A percentile compares a stretch with the other conserved stretches of the same genome.
Evolutionary conservation across 2,113 vertebrate genomes (phyloP).

Genomic region (Proteles cristata): DNA sequence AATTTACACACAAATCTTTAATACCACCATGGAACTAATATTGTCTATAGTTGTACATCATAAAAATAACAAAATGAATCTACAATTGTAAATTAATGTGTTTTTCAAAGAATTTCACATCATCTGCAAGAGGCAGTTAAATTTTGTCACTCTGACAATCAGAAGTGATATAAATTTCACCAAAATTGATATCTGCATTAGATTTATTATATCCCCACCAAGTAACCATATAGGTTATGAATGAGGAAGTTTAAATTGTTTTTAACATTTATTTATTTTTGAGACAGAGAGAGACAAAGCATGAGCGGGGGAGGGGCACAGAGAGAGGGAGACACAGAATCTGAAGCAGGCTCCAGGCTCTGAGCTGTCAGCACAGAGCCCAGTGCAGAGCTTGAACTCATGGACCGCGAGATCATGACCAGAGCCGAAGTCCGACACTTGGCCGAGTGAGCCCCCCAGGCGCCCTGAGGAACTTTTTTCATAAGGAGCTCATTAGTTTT

Average conservation of each 20-base stretch:
- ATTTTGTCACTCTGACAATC: not conserved
- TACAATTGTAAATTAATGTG: not conserved
- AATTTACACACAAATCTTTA: not conserved
- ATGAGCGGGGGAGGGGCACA: no score
- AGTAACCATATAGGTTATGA: not conserved
- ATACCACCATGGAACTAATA: not conserved
- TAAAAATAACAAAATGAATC: not conserved
- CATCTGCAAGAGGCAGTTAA: not conserved
- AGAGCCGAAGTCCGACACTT: no score
- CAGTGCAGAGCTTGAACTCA: no score
- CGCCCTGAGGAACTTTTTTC: no score
- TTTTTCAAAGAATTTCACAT: not conserved
- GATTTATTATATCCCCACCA: not conserved
- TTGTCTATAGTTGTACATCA: not conserved
- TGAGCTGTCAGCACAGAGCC: no score
- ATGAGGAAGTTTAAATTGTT: not conserved
- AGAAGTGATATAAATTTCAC: not conserved
- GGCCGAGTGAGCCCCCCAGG: no score
- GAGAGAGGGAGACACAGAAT: no score
- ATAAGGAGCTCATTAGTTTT: not conserved
- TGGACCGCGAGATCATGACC: no score
- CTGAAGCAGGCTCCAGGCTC: no score
- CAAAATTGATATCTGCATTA: not conserved
- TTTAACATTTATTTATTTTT: no score
- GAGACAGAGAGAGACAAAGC: no score